These are phyloP conservation scores for Micrasema longulum DNA, from an alignment of 1,140 invertebrate genomes.

Conservation along the genomic window DNA sequence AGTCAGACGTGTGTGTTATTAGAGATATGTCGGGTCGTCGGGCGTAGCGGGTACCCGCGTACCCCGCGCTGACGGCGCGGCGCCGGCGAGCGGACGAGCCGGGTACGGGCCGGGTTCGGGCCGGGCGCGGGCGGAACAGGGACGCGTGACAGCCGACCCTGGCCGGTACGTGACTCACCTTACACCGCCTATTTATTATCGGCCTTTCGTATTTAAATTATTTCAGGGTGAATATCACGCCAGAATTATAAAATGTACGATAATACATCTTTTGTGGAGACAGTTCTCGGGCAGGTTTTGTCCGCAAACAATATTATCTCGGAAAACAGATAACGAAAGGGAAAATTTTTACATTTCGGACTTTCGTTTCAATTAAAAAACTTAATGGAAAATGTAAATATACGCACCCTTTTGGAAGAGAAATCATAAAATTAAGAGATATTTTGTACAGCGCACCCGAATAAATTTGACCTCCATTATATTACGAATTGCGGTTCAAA, in stretches of 20 bases:
- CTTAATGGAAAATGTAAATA: background rate
- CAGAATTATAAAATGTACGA: constrained; percentile 13
- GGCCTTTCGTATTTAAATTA: constrained; percentile 48
- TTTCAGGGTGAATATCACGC: constrained; percentile 39
- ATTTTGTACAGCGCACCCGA: no score
- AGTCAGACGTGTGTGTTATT: constrained; percentile 20
- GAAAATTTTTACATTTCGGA: background rate
- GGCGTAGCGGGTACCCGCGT: background rate
- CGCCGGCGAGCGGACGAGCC: background rate
- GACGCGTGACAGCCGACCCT: constrained; percentile 1
- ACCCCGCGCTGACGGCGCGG: background rate
- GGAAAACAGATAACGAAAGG: background rate
- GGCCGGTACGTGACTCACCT: constrained; percentile 14
- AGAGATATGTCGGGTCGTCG: constrained; percentile 13
- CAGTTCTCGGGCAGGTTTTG: background rate
- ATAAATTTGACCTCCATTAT: no score
- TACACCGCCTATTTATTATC: constrained; percentile 19
- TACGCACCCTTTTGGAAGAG: no score
- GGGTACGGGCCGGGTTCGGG: background rate
- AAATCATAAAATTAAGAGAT: no score
- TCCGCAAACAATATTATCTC: constrained; percentile 22
- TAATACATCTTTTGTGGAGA: background rate
- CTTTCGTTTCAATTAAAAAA: constrained; percentile 2
- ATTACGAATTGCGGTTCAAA: no score
- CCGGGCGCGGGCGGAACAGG: background rate